Base-by-base conservation (phyloP, 2,113 vertebrate species). In the Petrocephalus zakoni region DNA sequence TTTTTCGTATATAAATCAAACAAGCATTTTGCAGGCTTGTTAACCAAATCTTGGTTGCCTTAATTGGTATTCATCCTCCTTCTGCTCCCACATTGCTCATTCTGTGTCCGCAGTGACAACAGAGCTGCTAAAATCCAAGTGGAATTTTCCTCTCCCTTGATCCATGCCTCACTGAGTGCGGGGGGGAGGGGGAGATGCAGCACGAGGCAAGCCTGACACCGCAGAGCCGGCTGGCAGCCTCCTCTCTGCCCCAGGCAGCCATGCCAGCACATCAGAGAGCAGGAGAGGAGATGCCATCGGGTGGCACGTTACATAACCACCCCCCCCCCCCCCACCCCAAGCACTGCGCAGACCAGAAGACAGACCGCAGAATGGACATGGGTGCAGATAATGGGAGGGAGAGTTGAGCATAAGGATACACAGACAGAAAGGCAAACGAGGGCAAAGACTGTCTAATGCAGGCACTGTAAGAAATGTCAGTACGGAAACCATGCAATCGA, bases 141-240 rank as follows among this genome's bases (percentile, higher is more conserved):
- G 91, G 90, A 91, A 90, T 90, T 92, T 91, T 88, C 90, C 89
- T 87, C 90, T 90, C 82, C 83, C 75, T 72, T 88, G n/a, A 68
- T 64, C 84, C 68, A 51, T 55, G 51, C 51, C 34, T 88, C 68
- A 82, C 34, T 78, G 88, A 87, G 85, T 15, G 87, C 85, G 55
- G 86, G 86, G 86, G 55, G 55, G 61, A 46, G 51, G 22, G 58
- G 19, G 49, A 22, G 68, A 87, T 68, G 34, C 83, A 85, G 55
- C 29, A 68, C 61, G n/a, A 29, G 29, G 61, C 61, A 68, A 25
- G 87, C 52, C 58, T 89, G 85, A 88, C 89, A 85, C 49, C 56
- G 42, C 46, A 51, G 87, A 87, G 88, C 89, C 89, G 90, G 89
- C 90, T 92, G 91, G 91, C 87, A 87, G 53, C 85, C 88, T 88